phyloP scores from a whole-genome alignment of 2,888 invertebrate genomes.

The Linnaemya tessellans region DNA sequence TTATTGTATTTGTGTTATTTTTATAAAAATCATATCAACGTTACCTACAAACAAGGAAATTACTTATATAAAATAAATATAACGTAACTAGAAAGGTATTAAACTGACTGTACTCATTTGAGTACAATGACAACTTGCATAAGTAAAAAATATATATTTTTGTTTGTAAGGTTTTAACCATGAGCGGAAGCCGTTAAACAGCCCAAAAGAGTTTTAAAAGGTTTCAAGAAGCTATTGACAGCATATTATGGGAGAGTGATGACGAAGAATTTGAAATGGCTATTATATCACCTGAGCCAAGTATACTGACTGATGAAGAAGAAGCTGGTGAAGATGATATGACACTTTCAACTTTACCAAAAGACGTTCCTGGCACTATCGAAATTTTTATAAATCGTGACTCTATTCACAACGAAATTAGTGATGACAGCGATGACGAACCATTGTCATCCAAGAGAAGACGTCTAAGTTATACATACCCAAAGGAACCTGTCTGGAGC shows the following conservation, averaged over 20 bases:
- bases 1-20: background rate
- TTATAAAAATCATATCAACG: no score
- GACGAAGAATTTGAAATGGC: background rate
- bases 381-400: background rate
- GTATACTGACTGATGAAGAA: no score
- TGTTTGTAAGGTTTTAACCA: background rate
- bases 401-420: background rate
- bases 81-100: background rate
- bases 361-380: background rate
- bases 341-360: background rate
- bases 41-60: no score
- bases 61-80: no score
- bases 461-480: no score
- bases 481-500: no score
- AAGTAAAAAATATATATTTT: background rate
- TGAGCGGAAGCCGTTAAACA: no score
- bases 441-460: no score
- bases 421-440: conserved; percentile 13
- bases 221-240: conserved; percentile 15
- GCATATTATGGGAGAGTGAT: conserved; percentile 2
- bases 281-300: background rate
- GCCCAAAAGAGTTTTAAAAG: background rate
- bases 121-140: no score
- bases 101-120: conserved; percentile 8
- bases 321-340: background rate